Percentiles rank a stretch among this genome's conserved stretches.
These are phyloP conservation scores for Pyralis farinalis DNA, from an alignment of 2,888 invertebrate species.

Conservation along the genomic window DNA sequence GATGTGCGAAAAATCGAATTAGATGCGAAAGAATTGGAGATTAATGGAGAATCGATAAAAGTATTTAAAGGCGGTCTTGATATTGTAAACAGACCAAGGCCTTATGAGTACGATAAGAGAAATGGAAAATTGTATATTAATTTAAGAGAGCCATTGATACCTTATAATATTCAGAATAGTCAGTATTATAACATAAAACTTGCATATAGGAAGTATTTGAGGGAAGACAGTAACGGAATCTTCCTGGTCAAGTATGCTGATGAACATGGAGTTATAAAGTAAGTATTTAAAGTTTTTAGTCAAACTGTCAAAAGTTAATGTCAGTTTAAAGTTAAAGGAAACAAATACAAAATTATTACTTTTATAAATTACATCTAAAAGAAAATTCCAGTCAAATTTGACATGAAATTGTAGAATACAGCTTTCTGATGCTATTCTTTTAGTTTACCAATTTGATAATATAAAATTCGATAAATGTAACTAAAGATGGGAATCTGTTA, in stretches of 20 bases:
- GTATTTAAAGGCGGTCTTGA: constrained; percentile 46
- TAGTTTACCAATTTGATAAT: too few relatives aligned
- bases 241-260: constrained; percentile 55
- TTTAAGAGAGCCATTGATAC: constrained; percentile 47
- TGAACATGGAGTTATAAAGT: constrained; percentile 44
- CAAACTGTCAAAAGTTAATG: too few relatives aligned
- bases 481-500: too few relatives aligned
- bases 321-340: too few relatives aligned
- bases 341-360: too few relatives aligned
- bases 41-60: constrained; percentile 41
- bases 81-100: constrained; percentile 49
- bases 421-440: too few relatives aligned
- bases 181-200: constrained; percentile 53
- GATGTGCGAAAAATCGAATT: constrained; percentile 54
- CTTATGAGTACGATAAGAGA: constrained; percentile 46
- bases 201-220: constrained; percentile 46
- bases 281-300: too few relatives aligned
- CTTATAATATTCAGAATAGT: constrained; percentile 37
- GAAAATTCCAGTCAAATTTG: too few relatives aligned
- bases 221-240: constrained; percentile 41
- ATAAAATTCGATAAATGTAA: too few relatives aligned
- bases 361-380: too few relatives aligned
- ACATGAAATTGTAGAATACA: too few relatives aligned
- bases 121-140: constrained; percentile 53
- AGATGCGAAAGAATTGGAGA: constrained; percentile 53